phyloP scores from a whole-genome alignment of 2,113 vertebrate genomes.

The Aphyosemion australe region DNA sequence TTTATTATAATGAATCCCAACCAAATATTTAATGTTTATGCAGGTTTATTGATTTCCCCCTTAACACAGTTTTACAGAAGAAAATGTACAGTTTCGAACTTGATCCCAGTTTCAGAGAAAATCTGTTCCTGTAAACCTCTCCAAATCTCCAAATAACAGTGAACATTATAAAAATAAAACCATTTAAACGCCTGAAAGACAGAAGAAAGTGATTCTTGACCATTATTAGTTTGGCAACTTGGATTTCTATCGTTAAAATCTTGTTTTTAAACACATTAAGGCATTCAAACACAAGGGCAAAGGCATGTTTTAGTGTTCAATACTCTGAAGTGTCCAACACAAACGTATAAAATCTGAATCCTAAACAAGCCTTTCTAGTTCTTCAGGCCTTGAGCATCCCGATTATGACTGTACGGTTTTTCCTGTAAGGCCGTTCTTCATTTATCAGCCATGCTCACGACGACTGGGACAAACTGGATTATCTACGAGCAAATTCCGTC shows the following conservation, averaged over 20 bases:
- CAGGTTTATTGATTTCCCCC: conserved; percentile 60
- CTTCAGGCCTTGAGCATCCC: conserved; percentile 3
- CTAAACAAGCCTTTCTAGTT: background rate
- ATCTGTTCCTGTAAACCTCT: conserved; percentile 26
- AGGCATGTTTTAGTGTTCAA: conserved; percentile 44
- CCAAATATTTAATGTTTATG: conserved; percentile 28
- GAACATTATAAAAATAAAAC: conserved; percentile 16
- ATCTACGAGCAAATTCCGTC: conserved; percentile 16
- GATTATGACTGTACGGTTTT: conserved; percentile 2
- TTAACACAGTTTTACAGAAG: conserved; percentile 38
- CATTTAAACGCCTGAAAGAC: conserved; percentile 16
- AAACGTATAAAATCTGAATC: conserved; percentile 2
- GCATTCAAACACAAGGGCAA: conserved; percentile 43
- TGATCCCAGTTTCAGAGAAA: conserved; percentile 9
- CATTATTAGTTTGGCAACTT: conserved; percentile 48
- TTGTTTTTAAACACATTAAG: conserved; percentile 37
- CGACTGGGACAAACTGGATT: conserved; percentile 24
- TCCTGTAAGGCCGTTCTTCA: conserved; percentile 13
- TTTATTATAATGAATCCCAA: background rate
- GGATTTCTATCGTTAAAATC: too few relatives aligned
- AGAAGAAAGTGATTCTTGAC: background rate
- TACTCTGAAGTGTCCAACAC: conserved; percentile 6
- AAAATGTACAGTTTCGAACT: conserved; percentile 19
- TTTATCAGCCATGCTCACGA: background rate
- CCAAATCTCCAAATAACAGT: conserved; percentile 9